Conservation (phyloP, 2,888 invertebrate genomes). For the Tachina lurida region DNA sequence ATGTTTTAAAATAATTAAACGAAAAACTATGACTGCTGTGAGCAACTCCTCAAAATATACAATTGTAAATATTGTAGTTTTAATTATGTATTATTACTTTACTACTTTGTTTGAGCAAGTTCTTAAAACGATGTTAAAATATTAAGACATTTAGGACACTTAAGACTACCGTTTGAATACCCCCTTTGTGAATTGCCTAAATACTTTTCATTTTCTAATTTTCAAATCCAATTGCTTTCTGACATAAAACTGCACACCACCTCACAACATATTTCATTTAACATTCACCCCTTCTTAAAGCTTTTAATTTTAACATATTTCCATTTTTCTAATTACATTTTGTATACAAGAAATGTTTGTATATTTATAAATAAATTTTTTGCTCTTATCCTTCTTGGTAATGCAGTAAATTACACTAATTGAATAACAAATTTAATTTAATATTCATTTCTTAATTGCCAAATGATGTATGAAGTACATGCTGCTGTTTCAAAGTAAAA, state of each 20-base stretch:
- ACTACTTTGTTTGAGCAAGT: too few species aligned
- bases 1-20: too few species aligned
- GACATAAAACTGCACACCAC: background rate
- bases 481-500: slow-evolving; percentile 13
- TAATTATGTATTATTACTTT: too few species aligned
- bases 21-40: too few species aligned
- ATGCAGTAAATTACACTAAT: slow-evolving; percentile 54
- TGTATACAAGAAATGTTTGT: background rate
- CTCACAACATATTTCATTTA: background rate
- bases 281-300: background rate
- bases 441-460: slow-evolving; percentile 56
- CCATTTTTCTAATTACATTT: background rate
- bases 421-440: slow-evolving; percentile 54
- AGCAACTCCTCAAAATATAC: too few species aligned
- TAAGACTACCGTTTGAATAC: background rate
- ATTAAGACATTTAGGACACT: too few species aligned
- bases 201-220: background rate
- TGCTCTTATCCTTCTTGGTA: background rate
- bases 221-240: background rate
- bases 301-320: background rate
- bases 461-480: slow-evolving; percentile 55
- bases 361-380: slow-evolving; percentile 15
- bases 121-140: too few species aligned
- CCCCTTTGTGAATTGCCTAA: background rate
- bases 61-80: too few species aligned